Conservation (phyloP, 2,113 vertebrate genomes). For the Lagopus leucura region DNA sequence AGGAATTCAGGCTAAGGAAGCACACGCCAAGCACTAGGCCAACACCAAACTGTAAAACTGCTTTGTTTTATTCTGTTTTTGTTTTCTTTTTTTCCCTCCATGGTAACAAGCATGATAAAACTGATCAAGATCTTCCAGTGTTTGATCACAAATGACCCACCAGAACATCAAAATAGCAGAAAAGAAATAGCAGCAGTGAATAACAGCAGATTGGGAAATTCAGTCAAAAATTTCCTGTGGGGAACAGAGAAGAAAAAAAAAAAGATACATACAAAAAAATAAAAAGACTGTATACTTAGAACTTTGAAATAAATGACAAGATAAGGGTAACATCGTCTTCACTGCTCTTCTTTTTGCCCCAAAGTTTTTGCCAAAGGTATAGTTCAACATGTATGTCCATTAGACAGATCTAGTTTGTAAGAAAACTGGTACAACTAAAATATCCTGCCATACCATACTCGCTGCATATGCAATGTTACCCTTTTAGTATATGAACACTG, state of each 20-base stretch:
- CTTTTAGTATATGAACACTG: background rate
- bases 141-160: background rate
- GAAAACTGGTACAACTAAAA: background rate
- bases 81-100: background rate
- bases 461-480: background rate
- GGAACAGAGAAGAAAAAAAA: background rate
- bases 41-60: background rate
- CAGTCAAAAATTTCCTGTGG: background rate
- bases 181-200: background rate
- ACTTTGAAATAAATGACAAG: background rate
- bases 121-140: background rate
- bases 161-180: background rate
- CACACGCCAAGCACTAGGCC: background rate
- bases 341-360: background rate
- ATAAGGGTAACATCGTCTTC: background rate
- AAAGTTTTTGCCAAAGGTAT: background rate
- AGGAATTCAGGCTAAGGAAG: background rate
- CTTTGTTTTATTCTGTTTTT: background rate
- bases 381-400: background rate
- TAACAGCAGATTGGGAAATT: background rate
- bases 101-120: background rate
- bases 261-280: background rate
- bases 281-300: background rate
- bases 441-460: background rate
- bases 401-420: background rate